Conservation (phyloP, 2,797 vertebrate species). For the Dipus sagitta region DNA sequence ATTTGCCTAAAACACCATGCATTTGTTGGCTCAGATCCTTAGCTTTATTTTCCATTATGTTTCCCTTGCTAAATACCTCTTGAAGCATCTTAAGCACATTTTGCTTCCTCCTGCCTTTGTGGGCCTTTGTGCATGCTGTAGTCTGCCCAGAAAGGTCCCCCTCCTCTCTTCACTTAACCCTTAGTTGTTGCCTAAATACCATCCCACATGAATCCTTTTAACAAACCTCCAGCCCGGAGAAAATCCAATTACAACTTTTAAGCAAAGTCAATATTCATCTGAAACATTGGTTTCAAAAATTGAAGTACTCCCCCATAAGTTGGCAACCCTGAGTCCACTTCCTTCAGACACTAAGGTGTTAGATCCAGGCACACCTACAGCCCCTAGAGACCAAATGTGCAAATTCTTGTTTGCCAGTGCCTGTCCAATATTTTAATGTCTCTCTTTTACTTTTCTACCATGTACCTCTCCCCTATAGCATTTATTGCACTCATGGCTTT, state of each 20-base stretch:
- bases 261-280: not conserved
- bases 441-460: not conserved
- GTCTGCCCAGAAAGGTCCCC: not conserved
- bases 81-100: not conserved
- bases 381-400: not conserved
- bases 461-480: not conserved
- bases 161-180: not conserved
- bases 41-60: not conserved
- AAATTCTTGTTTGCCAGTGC: not conserved
- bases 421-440: not conserved
- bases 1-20: not conserved
- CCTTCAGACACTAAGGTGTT: not conserved
- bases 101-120: not conserved
- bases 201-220: not conserved
- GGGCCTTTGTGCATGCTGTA: not conserved
- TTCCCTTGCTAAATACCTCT: not conserved
- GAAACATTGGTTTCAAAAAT: constrained; percentile 21
- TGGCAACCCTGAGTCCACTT: not conserved
- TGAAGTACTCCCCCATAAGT: not conserved
- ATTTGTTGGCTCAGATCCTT: not conserved
- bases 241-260: constrained; percentile 17
- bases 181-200: constrained; percentile 6
- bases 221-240: not conserved
- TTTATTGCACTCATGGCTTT: not conserved
- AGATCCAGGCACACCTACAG: not conserved